Conservation (phyloP, 1,140 invertebrate species). For the Coptotermes formosanus region DNA sequence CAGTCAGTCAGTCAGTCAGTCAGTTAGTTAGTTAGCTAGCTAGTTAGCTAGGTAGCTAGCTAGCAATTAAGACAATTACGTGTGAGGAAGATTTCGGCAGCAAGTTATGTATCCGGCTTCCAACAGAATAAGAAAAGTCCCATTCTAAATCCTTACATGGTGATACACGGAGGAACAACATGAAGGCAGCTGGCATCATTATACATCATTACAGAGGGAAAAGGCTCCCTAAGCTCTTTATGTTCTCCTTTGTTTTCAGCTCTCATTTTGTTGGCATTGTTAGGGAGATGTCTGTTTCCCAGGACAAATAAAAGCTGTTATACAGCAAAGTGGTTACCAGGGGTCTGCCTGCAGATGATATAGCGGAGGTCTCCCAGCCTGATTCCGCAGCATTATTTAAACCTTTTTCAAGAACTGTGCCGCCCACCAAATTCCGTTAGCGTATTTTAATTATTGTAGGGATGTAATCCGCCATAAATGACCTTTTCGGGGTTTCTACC, state of each 20-base stretch:
- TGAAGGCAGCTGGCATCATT: too few species aligned
- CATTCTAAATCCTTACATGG: too few species aligned
- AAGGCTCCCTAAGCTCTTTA: not conserved
- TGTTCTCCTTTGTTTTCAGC: constrained; percentile 4
- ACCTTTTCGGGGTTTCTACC: not conserved
- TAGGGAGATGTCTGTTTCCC: not conserved
- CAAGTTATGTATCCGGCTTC: too few species aligned
- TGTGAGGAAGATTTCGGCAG: too few species aligned
- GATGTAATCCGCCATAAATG: not conserved
- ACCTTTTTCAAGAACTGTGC: not conserved
- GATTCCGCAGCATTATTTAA: not conserved
- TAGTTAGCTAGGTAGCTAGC: too few species aligned
- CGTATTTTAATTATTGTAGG: not conserved
- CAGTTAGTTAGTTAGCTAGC: too few species aligned
- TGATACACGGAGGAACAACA: too few species aligned
- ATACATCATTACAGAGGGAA: not conserved
- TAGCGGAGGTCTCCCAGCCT: not conserved
- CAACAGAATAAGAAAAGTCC: too few species aligned
- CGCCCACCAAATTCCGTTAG: not conserved
- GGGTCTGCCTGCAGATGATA: not conserved
- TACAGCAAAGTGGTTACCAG: not conserved
- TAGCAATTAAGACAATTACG: too few species aligned
- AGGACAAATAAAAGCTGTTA: not conserved
- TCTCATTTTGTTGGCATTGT: not conserved
- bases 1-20: too few species aligned